Evolutionary conservation across 2,113 vertebrate genomes (phyloP).

Genomic region (Cryptoleucopteryx plumbea): DNA sequence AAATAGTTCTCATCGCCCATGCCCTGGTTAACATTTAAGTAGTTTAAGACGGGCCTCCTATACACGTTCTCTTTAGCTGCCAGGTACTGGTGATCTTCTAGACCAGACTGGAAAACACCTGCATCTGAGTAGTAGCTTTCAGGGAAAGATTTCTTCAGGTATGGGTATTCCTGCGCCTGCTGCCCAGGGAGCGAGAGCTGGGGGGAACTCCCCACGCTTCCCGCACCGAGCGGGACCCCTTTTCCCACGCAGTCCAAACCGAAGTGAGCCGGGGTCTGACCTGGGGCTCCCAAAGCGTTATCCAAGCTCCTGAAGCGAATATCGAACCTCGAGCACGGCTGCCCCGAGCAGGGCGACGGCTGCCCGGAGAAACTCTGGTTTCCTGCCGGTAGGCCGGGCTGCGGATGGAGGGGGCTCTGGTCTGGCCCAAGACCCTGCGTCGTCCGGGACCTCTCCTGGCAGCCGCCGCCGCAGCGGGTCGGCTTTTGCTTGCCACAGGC

Average conservation of each 20-base stretch:
- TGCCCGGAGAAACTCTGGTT: not conserved
- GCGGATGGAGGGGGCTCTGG: not conserved
- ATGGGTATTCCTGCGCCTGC: not conserved
- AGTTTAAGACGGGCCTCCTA: not conserved
- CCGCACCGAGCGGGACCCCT: not conserved
- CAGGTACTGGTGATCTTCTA: not conserved
- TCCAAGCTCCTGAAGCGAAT: not conserved
- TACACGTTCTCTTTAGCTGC: conserved; percentile 4
- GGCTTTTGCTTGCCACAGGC: not conserved
- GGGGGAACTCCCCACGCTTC: not conserved
- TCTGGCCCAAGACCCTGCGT: not conserved
- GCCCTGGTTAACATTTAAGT: not conserved
- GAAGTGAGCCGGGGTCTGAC: not conserved
- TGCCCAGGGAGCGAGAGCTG: not conserved
- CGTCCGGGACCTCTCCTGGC: not conserved
- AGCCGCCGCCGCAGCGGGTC: not conserved
- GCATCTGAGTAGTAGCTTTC: not conserved
- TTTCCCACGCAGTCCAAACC: not conserved
- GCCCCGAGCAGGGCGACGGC: not conserved
- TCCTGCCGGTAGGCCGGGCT: not conserved
- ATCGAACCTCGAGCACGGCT: not conserved
- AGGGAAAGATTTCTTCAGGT: not conserved
- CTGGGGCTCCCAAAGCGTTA: not conserved
- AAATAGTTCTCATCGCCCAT: not conserved
- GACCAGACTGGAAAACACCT: not conserved